A percentile compares a stretch with the other conserved stretches of the same genome.
phyloP scores from a whole-genome alignment of 2,888 invertebrate species.

The Chaetogeoica ovagalla region DNA sequence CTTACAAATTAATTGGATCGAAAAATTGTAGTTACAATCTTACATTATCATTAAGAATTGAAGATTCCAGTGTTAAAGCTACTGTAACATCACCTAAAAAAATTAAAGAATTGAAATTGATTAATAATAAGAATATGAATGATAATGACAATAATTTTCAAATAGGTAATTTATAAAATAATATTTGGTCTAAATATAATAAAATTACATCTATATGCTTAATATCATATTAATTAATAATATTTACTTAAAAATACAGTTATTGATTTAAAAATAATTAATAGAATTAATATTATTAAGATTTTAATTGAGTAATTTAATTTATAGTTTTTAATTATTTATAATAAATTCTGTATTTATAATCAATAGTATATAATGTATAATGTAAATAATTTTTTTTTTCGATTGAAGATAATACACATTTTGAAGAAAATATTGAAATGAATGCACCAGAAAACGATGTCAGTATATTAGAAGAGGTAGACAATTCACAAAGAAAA shows the following conservation, averaged over 20 bases:
- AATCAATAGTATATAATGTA: not conserved
- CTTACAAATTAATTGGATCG: slow-evolving; percentile 36
- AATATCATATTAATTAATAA: too few species aligned
- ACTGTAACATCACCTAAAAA: not conserved
- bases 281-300: too few species aligned
- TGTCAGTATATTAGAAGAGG: slow-evolving; percentile 1
- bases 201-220: too few species aligned
- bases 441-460: not conserved
- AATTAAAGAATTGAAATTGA: not conserved
- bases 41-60: slow-evolving; percentile 37
- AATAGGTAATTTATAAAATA: not conserved
- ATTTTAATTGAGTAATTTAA: too few species aligned
- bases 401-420: slow-evolving; percentile 1
- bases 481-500: not conserved
- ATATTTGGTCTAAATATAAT: not conserved
- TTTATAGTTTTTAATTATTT: too few species aligned
- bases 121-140: slow-evolving; percentile 2
- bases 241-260: too few species aligned
- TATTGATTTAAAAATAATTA: too few species aligned
- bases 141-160: not conserved
- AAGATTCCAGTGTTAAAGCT: slow-evolving; percentile 13
- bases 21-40: slow-evolving; percentile 25
- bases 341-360: too few species aligned
- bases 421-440: slow-evolving; percentile 14
- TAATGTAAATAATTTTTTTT: not conserved